phyloP scores from a whole-genome alignment of 2,113 vertebrate species.

The Australoheros scitulus region DNA sequence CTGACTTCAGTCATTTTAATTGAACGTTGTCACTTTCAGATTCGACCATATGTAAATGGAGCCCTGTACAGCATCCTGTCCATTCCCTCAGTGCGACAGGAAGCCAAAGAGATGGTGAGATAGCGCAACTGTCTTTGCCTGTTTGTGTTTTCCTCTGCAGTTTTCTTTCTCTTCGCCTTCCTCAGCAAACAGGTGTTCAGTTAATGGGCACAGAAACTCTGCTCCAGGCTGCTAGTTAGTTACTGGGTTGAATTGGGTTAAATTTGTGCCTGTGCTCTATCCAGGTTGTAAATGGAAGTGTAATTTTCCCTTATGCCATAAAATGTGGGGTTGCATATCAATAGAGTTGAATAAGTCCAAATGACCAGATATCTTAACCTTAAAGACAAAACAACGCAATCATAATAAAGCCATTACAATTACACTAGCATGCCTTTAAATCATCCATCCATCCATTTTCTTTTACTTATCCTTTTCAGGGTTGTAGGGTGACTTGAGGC shows the following conservation, averaged over 20 bases:
- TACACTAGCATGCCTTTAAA: neutral
- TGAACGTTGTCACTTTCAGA: conserved; percentile 71
- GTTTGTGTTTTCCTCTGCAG: conserved; percentile 31
- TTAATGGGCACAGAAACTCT: neutral
- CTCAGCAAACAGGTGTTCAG: conserved; percentile 7
- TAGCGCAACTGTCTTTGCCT: conserved; percentile 39
- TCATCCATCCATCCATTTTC: too few relatives aligned
- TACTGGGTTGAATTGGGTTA: neutral
- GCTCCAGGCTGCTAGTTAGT: neutral
- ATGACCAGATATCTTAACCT: neutral
- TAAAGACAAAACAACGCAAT: neutral
- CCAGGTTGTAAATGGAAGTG: neutral
- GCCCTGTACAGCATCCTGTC: conserved; percentile 93
- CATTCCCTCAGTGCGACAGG: conserved; percentile 87
- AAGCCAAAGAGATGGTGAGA: conserved; percentile 95
- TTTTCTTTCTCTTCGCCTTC: conserved; percentile 16
- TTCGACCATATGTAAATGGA: conserved; percentile 93
- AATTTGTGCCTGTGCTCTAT: neutral
- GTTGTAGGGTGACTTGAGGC: too few relatives aligned
- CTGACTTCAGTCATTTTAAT: neutral
- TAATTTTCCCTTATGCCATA: neutral
- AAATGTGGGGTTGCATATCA: neutral
- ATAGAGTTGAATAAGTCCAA: neutral
- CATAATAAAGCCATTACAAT: neutral
- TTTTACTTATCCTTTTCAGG: too few relatives aligned